Evolutionary conservation across 2,113 vertebrate genomes (phyloP).

Genomic region (Cisticola juncidis): DNA sequence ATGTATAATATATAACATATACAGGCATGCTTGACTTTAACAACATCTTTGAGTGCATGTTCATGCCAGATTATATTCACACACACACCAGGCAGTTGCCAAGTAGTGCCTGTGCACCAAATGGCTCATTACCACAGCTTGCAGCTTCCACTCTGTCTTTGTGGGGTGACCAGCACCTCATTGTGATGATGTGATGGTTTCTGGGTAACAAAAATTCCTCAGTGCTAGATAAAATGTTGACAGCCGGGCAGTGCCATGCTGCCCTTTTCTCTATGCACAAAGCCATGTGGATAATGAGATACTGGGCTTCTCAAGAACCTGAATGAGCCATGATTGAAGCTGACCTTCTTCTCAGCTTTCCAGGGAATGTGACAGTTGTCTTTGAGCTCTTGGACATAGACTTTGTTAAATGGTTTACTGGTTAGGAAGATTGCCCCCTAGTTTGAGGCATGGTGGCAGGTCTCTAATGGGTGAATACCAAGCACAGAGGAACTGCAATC

Average conservation of each 20-base stretch:
- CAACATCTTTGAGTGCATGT: neutral
- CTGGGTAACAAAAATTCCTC: neutral
- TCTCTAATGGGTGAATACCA: neutral
- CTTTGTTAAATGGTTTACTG: neutral
- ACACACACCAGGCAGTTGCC: neutral
- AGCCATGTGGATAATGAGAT: neutral
- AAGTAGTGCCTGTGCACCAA: neutral
- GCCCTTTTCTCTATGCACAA: neutral
- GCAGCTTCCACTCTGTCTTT: neutral
- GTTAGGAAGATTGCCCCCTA: neutral
- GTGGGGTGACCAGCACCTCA: neutral
- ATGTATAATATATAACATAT: neutral
- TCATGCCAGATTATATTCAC: neutral
- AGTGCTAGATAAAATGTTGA: neutral
- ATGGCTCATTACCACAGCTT: neutral
- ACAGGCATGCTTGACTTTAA: neutral
- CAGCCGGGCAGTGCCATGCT: neutral
- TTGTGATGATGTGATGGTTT: neutral
- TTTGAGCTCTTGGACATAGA: neutral
- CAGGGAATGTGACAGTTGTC: neutral
- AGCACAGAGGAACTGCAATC: neutral
- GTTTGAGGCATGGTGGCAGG: neutral
- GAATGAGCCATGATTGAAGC: neutral
- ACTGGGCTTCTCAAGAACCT: neutral
- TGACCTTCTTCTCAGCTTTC: neutral